Evolutionary conservation across 2,888 invertebrate species (phyloP).

Genomic region (Drosophila histrio): DNA sequence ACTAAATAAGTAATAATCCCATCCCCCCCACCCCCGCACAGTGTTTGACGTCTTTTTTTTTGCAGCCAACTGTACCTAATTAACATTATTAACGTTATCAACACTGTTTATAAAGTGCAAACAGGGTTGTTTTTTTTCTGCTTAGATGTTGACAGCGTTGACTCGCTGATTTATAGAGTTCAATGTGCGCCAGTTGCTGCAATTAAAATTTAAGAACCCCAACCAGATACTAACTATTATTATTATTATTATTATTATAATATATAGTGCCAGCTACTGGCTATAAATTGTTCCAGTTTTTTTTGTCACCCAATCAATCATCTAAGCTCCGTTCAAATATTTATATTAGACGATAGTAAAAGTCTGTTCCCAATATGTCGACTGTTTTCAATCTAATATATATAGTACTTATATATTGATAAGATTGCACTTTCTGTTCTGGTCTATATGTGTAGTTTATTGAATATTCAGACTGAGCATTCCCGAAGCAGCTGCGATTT

Average conservation of each 20-base stretch:
- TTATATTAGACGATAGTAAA: slow-evolving; percentile 46
- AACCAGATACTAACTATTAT: slow-evolving; percentile 19
- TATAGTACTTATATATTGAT: slow-evolving; percentile 33
- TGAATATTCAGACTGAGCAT: slow-evolving; percentile 18
- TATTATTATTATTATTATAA: neutral
- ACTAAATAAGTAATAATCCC: too few relatives aligned
- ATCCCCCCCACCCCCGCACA: slow-evolving; percentile 20
- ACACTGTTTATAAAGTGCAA: slow-evolving; percentile 31
- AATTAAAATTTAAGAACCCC: slow-evolving; percentile 11
- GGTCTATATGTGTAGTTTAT: slow-evolving; percentile 13
- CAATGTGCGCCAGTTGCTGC: slow-evolving; percentile 26
- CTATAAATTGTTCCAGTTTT: slow-evolving; percentile 7
- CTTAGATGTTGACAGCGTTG: slow-evolving; percentile 20
- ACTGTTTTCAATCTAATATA: slow-evolving; percentile 14
- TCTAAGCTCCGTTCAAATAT: slow-evolving; percentile 53
- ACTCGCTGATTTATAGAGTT: slow-evolving; percentile 31
- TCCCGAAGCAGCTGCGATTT: neutral
- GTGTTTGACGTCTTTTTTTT: slow-evolving; percentile 37
- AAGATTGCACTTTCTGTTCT: slow-evolving; percentile 35
- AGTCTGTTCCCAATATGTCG: slow-evolving; percentile 49
- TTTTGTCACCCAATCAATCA: slow-evolving; percentile 63
- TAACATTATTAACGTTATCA: slow-evolving; percentile 50
- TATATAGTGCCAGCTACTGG: neutral
- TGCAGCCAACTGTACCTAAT: slow-evolving; percentile 33
- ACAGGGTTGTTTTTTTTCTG: slow-evolving; percentile 21